Evolutionary conservation across 2,888 invertebrate genomes (phyloP), one percentile per base, ranked within the genome.

Genomic region (Galerucella nymphaeae): DNA sequence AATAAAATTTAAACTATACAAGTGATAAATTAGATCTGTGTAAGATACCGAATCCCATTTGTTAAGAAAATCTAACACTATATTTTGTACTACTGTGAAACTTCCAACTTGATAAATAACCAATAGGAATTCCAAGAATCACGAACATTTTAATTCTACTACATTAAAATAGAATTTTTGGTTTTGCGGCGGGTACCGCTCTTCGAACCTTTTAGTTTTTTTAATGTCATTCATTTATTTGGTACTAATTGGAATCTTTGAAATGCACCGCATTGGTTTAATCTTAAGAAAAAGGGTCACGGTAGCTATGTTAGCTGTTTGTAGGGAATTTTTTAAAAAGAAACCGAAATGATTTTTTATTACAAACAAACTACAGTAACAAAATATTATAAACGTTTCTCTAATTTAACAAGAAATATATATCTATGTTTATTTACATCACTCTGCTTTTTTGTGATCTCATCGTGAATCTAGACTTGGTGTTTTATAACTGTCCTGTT

Each of bases 401-500:
- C 45, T 45, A 45, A 14, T 45, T 13, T 13, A 45, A 45, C 45
- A 45, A 45, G 45, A 11, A 45, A 45, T 11, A 45, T 23, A 23
- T 45, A 4, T 45, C 14, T 45, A 45, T 45, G 45, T 45, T 13
- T 45, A 45, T 45, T 45, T 45, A 45, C 45, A 45, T 13, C 45
- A 45, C 45, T 13, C 2, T 2, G 8, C 68, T 71, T 53, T 67
- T 72, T 72, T 68, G 72, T 73, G 71, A 74, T 74, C 72, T 74
- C 74, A 76, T 73, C 69, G 61, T 62, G 59, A 67, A 48, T 74
- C 70, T 58, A 65, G 55, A 65, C 66, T 70, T 70, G 65, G 66
- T 69, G 30, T 76, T 69, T 69, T 69, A 69, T 72, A 71, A 73
- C 71, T 72, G 70, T 67, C 68, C 66, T 68, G 69, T 53, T 63